phyloP scores from a whole-genome alignment of 1,140 invertebrate species.

The Penaeus indicus region DNA sequence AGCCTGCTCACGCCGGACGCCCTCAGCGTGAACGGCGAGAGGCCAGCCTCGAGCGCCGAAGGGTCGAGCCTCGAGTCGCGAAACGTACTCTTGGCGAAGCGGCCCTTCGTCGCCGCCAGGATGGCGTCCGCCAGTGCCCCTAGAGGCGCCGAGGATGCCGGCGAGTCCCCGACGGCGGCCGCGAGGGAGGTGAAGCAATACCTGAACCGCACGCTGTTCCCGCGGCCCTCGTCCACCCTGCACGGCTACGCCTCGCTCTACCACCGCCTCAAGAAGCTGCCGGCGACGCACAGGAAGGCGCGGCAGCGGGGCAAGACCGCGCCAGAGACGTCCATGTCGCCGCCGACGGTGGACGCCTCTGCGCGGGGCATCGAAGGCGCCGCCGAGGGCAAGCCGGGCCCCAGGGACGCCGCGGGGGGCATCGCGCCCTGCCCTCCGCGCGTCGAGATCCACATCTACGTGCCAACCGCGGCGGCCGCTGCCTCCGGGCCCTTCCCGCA shows the following conservation, averaged over 20 bases:
- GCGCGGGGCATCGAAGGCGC: not conserved
- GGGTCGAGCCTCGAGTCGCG: not conserved
- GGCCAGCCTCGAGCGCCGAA: not conserved
- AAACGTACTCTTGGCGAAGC: slow-evolving; percentile 21
- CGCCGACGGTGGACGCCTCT: not conserved
- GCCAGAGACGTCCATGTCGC: not conserved
- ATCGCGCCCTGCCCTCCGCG: slow-evolving; percentile 34
- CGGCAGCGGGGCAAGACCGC: slow-evolving; percentile 31
- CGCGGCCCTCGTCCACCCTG: slow-evolving; percentile 50
- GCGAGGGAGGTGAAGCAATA: slow-evolving; percentile 56
- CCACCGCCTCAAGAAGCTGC: slow-evolving; percentile 53
- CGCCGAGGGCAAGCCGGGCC: not conserved
- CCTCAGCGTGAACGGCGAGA: not conserved
- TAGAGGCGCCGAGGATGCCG: not conserved
- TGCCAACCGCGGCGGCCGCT: slow-evolving; percentile 40
- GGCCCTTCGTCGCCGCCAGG: slow-evolving; percentile 25
- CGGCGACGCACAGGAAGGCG: slow-evolving; percentile 39
- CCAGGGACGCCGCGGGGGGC: not conserved
- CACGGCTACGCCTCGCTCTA: slow-evolving; percentile 56
- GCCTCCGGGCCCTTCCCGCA: not conserved
- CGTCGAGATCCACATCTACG: slow-evolving; percentile 52
- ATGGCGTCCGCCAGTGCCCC: slow-evolving; percentile 29
- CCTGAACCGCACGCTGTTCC: slow-evolving; percentile 47
- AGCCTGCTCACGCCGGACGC: slow-evolving; percentile 38
- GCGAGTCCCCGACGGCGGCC: slow-evolving; percentile 38